Base-by-base conservation (phyloP, 2,797 vertebrate species). In the Acanthornis magna region DNA sequence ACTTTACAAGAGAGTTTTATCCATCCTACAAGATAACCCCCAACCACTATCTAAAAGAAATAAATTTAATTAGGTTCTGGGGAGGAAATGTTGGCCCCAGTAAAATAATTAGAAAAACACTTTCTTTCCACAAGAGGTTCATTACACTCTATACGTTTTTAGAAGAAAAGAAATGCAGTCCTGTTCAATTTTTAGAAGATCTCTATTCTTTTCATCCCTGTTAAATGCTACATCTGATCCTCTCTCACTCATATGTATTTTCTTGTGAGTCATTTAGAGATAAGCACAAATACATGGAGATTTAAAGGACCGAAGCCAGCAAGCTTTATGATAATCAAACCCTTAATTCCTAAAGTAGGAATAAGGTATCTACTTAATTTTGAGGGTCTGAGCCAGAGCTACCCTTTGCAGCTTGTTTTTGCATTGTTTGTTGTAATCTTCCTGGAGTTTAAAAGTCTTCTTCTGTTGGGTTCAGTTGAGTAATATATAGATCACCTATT, bases 41-140 rank as follows among this genome's bases (percentile, higher is more conserved):
- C 66, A 92, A 88, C 32, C 16, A 53, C 32, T 82, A 82, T 29
- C 55, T 86, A 57, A 90, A 84, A 85, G 9, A 88, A 85, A 86
- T 63, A 2, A 79, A 76, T 94, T 79, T 73, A 88, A 78, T 87
- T 90, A 90, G 43, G 36, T 93, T 91, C 71, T 82, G n/a, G 57
- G 22, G 14, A 65, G 40, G 42, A 88, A 94, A 70, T 54, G 7
- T 9, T 82, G 30, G 38, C 13, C 51, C 34, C 34, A 87, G 61
- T 88, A 81, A 96, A 93, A 88, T 76, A 34, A 67, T 86, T 88
- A 80, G 47, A 83, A 91, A 89, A 95, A 75, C 29, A 55, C 19
- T 85, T 88, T 79, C 23, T 82, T 94, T 43, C 43, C 48, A 73
- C 51, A 90, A 83, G 62, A 86, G 26, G 5, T 88, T 95, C 58